phyloP scores from a whole-genome alignment of 1,140 invertebrate genomes.

The Charaxes varanes region DNA sequence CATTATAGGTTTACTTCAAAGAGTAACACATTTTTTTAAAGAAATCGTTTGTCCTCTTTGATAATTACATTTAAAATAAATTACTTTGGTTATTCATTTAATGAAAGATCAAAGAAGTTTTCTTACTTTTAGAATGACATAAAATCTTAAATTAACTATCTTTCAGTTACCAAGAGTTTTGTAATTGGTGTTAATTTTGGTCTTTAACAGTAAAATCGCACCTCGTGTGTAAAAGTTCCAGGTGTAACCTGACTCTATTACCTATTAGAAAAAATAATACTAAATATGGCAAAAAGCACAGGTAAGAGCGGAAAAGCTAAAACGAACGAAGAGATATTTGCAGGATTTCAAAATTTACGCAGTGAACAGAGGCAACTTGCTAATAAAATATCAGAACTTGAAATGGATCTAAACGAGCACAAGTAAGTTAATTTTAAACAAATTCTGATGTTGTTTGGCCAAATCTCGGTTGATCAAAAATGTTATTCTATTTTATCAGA shows the following conservation, averaged over 20 bases:
- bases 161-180: too few relatives aligned
- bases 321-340: conserved; percentile 87
- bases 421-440: conserved; percentile 80
- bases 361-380: conserved; percentile 90
- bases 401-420: conserved; percentile 95
- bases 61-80: too few relatives aligned
- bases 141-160: too few relatives aligned
- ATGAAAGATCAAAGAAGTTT: too few relatives aligned
- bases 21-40: too few relatives aligned
- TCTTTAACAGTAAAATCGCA: background rate
- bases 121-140: too few relatives aligned
- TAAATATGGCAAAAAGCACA: conserved; percentile 28
- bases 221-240: too few relatives aligned
- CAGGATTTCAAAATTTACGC: conserved; percentile 89
- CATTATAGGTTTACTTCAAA: too few relatives aligned
- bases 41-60: too few relatives aligned
- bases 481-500: conserved; percentile 75
- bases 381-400: conserved; percentile 92
- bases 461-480: background rate
- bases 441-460: background rate
- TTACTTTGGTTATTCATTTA: too few relatives aligned
- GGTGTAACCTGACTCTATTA: background rate
- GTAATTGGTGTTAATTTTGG: too few relatives aligned
- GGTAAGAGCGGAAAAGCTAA: conserved; percentile 55
- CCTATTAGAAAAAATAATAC: background rate